Evolutionary conservation across 2,888 invertebrate genomes (phyloP), one percentile per base, ranked within the genome.

Genomic region (Nomada goodeniana): DNA sequence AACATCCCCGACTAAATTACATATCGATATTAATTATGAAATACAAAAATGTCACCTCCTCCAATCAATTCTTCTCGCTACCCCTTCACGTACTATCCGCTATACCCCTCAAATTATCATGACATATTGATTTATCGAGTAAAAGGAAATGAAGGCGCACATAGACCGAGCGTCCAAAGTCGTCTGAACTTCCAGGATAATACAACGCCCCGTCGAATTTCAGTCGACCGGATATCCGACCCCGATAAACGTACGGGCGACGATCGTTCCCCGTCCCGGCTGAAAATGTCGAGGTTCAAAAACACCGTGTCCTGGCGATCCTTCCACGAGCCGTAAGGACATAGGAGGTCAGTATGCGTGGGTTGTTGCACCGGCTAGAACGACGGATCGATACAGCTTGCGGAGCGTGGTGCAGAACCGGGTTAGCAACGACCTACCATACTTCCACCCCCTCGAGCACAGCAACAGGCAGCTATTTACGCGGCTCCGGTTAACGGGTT

Each of bases 321-420:
- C 83, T 83, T 82, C 67, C 73, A 63, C 84, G 83, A 85, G 80
- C 72, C 79, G 77, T 89, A 90, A 90, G 92, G 90, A 88, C 91
- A 74, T 77, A 80, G 82, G 90, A 87, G 92, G 91, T 92, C 90
- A 91, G 85, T 80, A 87, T 83, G 92, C 92, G 92, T 93, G 92
- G 93, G 93, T 93, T 93, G 92, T 92, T 93, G 92, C 91, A 91
- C 93, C 88, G 89, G 88, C 84, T 89, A 87, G 89, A 87, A 83
- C 81, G 88, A 81, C 73, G 84, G 91, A 92, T 93, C 93, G 92
- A 92, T 92, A 84, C 90, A 92, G 92, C 92, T 86, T 90, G 89
- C 90, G 89, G 73, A 57, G 87, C 89, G 88, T 89, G 90, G 90
- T 92, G 89, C 90, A 91, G 90, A 91, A 91, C 89, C 91, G 90